Evolutionary conservation across 1,140 invertebrate genomes (phyloP).

Genomic region (Cecropterus lyciades): DNA sequence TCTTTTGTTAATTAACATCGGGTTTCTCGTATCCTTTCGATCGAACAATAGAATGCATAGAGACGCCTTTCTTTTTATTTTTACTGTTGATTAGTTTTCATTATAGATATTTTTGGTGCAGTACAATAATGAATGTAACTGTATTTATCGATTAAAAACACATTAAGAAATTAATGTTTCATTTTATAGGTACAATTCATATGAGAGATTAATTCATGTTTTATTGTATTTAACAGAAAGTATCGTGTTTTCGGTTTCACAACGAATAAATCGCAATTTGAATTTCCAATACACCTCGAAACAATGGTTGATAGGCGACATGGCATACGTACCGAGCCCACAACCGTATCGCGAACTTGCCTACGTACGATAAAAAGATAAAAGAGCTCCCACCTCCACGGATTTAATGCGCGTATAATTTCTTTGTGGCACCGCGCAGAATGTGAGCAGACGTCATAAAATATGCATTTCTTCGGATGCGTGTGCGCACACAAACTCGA

Average conservation of each 20-base stretch:
- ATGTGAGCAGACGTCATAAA: slow-evolving; percentile 81
- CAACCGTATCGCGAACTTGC: slow-evolving; percentile 27
- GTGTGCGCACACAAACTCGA: slow-evolving; percentile 43
- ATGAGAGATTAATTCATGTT: too few species aligned
- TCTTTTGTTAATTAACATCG: slow-evolving; percentile 78
- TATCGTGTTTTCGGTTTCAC: neutral
- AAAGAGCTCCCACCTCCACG: slow-evolving; percentile 74
- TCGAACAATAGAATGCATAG: slow-evolving; percentile 47
- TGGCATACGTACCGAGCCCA: slow-evolving; percentile 8
- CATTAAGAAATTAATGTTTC: neutral
- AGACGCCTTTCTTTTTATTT: slow-evolving; percentile 39
- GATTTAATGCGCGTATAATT: slow-evolving; percentile 83
- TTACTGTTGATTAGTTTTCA: slow-evolving; percentile 18
- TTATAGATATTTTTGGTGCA: neutral
- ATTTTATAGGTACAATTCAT: neutral
- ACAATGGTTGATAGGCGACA: slow-evolving; percentile 28
- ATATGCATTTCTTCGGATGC: slow-evolving; percentile 80
- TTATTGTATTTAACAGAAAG: neutral
- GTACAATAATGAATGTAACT: slow-evolving; percentile 2
- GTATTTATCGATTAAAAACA: neutral
- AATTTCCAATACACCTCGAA: slow-evolving; percentile 22
- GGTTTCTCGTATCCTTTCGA: slow-evolving; percentile 57
- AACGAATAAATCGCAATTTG: neutral
- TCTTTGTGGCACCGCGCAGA: slow-evolving; percentile 82
- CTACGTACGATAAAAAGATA: slow-evolving; percentile 54